Evolutionary conservation across 2,797 vertebrate genomes (phyloP).

Genomic region (Trichosurus vulpecula): DNA sequence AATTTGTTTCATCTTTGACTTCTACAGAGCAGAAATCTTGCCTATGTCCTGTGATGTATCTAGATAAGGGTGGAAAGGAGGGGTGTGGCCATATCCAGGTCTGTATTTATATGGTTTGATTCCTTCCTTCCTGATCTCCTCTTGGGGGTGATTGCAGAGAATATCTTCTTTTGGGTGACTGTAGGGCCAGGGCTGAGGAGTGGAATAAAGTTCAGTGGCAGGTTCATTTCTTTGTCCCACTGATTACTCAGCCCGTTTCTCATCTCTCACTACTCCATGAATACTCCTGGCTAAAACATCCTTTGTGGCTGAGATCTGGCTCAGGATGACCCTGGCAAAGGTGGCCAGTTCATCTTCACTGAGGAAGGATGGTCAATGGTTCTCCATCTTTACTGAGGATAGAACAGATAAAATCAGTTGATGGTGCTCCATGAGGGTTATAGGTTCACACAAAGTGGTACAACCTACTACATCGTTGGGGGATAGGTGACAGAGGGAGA

Average conservation of each 20-base stretch:
- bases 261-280: background rate
- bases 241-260: background rate
- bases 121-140: background rate
- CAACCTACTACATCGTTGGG: background rate
- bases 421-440: background rate
- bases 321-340: background rate
- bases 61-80: background rate
- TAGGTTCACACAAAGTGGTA: background rate
- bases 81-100: background rate
- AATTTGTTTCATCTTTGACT: background rate
- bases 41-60: background rate
- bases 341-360: background rate
- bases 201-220: background rate
- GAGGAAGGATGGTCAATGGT: too few relatives aligned
- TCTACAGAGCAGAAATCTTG: background rate
- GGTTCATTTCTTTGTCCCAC: background rate
- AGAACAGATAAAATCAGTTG: background rate
- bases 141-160: background rate
- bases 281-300: background rate
- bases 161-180: background rate
- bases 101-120: background rate
- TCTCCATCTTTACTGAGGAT: background rate
- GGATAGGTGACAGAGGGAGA: background rate
- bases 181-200: background rate
- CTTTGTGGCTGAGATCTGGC: background rate